Evolutionary conservation across 2,888 invertebrate species (phyloP), one percentile per base, ranked within the genome.

Genomic region (Adineta ricciae): DNA sequence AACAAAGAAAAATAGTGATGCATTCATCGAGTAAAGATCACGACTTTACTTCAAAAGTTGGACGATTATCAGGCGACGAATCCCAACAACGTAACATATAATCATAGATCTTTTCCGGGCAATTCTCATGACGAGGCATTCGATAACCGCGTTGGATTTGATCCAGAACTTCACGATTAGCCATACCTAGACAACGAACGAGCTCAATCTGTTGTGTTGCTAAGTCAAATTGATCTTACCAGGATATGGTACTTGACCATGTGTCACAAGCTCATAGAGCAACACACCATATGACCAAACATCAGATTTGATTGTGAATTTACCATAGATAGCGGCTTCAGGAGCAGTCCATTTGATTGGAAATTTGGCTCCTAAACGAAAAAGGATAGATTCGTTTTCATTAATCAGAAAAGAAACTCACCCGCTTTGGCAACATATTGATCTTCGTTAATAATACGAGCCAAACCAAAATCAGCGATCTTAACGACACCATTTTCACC

Each of bases 261-360:
- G 83, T 16, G 84, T 86, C 1, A 84, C 49, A 24, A 86, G 78
- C 50, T 86, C 86, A 78, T 84, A 86, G 1, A 86, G 36, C 7
- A 86, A 41, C 5, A 86, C 27, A n/a, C 86, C 84, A 52, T 73
- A 86, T 16, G 86, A 91, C 92, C 92, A 92, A 24, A 92, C 92
- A 88, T 92, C 92, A 24, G 92, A 92, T 87, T 94, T 95, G 86
- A 96, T 96, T n/a, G 95, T 95, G 92, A 99, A 99, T 89, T 96
- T 96, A 91, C 99, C 99, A 91, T 97, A 98, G 4, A 99, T 98
- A 88, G 99, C 92, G 64, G 98, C 99, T 92, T 99, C 99, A 24
- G 99, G 99, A 84, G 99, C 98, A 27, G 99, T 99, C 99, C 99
- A 99, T 92, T 99, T 99, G 90, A 99, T 99, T 86, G 99, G 99